Evolutionary conservation across 2,888 invertebrate species (phyloP), one percentile per base, ranked within the genome.

Genomic region (Leptinotarsa tumamoca): DNA sequence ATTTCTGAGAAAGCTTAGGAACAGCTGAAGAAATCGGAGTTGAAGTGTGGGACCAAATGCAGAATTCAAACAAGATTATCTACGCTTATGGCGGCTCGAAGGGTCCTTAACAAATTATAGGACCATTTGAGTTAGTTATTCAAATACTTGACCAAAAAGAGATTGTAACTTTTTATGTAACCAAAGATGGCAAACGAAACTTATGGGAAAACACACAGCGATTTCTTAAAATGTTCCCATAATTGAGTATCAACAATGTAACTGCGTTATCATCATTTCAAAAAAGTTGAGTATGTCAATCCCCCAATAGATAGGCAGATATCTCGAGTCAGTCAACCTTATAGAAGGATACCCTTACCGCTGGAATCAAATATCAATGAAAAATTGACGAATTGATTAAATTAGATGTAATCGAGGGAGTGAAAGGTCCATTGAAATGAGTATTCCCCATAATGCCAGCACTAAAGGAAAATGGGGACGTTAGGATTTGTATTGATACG

Each of bases 401-500:
- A 27, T 70, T 52, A 17, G 84, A 86, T 86, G 86, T 87, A 68
- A 85, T 87, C 63, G 85, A 85, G 78, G 78, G 74, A 67, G 85
- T 87, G 14, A 76, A 75, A n/a, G 83, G 81, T 56, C 84, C 85
- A 43, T 83, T 83, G 43, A 54, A 72, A 51, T 87, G 86, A 85
- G 80, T 87, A 78, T 84, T 86, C 79, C 82, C 85, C 14, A 82
- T 87, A 14, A 85, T 85, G 5, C 74, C 84, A 27, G 83, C 84
- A 18, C 81, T 85, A 49, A 79, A 79, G 66, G 68, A 71, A 70
- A 73, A 71, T 66, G 58, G 72, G n/a, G 83, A 83, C 49, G 81
- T 87, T 27, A 76, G 85, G 18, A 79, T 87, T 51, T 86, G 87
- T 76, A 77, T 87, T 43, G 86, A 87, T 74, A 87, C 86, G 83